Evolutionary conservation across 2,113 vertebrate genomes (phyloP).

Genomic region (Psittacula cyanocephala): DNA sequence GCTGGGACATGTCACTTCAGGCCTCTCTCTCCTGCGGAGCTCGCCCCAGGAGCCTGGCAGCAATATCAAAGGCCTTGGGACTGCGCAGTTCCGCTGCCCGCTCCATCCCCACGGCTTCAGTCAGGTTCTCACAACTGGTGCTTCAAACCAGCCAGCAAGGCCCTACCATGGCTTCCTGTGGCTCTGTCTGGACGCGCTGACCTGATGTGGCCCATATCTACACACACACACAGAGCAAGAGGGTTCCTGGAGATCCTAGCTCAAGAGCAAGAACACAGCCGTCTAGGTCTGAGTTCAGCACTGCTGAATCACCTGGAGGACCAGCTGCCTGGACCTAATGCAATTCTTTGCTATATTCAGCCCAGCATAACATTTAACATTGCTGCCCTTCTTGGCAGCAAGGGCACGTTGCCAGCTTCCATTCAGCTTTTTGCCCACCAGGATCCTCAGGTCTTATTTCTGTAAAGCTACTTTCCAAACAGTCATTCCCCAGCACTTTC

Average conservation of each 20-base stretch:
- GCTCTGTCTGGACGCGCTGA: neutral
- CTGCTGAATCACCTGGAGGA: neutral
- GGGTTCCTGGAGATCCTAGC: neutral
- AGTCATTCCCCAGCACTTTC: no score
- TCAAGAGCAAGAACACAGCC: no score
- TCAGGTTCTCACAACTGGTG: neutral
- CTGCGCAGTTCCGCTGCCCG: rapidly evolving
- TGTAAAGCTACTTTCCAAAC: neutral
- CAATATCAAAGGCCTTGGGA: neutral
- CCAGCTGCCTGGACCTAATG: no score
- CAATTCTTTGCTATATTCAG: neutral
- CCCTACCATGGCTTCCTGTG: neutral
- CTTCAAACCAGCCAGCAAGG: neutral
- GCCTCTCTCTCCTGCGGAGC: neutral
- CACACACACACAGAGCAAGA: neutral
- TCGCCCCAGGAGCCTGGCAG: neutral
- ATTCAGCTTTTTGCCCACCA: neutral
- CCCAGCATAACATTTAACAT: no score
- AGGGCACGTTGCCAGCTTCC: neutral
- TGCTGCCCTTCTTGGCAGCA: no score
- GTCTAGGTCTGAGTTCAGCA: neutral
- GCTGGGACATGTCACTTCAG: neutral
- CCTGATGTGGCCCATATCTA: neutral
- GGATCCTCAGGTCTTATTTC: neutral
- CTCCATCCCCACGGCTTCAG: neutral